Conservation (phyloP, 1,140 invertebrate species). For the Aphaenogaster ashmeadi region DNA sequence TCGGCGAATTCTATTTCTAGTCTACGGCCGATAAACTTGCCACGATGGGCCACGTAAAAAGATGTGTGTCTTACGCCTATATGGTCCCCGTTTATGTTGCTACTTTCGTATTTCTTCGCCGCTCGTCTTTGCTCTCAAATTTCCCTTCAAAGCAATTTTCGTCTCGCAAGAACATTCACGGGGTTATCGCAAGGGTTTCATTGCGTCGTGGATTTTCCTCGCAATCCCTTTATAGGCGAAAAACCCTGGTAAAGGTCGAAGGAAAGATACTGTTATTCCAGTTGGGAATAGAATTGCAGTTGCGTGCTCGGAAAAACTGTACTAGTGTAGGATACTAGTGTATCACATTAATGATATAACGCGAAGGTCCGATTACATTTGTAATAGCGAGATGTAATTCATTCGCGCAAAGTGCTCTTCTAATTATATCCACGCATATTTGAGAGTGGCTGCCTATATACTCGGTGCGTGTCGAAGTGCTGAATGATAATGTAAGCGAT, state of each 20-base stretch:
- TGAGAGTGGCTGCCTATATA: background rate
- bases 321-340: background rate
- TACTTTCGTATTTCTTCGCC: conserved; percentile 16
- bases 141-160: background rate
- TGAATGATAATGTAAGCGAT: conserved; percentile 9
- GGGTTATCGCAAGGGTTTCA: conserved; percentile 18
- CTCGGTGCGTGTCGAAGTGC: too few relatives aligned
- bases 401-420: conserved; percentile 22
- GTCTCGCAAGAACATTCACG: conserved; percentile 10
- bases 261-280: conserved; percentile 4
- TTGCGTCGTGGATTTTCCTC: conserved; percentile 1
- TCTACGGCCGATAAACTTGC: conserved; percentile 70
- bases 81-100: background rate
- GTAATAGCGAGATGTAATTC: conserved; percentile 33
- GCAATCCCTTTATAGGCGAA: conserved; percentile 29
- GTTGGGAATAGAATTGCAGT: conserved; percentile 18
- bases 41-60: conserved; percentile 66
- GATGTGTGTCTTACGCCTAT: conserved; percentile 26
- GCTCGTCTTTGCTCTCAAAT: background rate
- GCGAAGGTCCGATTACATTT: conserved; percentile 14
- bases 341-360: conserved; percentile 6
- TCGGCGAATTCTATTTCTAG: conserved; percentile 78
- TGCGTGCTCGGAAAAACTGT: background rate
- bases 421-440: conserved; percentile 30
- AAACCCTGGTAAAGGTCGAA: background rate